phyloP scores from a whole-genome alignment of 2,888 invertebrate species.

The Xestia sexstrigata region DNA sequence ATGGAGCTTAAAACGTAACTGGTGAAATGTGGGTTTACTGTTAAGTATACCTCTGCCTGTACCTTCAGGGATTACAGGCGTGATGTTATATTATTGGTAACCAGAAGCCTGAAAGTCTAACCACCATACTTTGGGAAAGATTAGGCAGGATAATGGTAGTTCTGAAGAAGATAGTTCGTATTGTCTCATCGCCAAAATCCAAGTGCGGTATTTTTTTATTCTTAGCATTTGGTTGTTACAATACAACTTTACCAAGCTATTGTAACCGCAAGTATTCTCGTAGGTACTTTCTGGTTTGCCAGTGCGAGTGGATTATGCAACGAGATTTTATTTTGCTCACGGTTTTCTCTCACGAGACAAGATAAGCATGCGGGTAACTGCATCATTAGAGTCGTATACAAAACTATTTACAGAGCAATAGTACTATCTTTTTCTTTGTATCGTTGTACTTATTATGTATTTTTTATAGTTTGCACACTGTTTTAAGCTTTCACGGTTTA shows the following conservation, averaged over 20 bases:
- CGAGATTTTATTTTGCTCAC: constrained; percentile 42
- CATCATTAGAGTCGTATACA: constrained; percentile 39
- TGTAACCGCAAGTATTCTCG: not conserved
- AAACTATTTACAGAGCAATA: constrained; percentile 27
- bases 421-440: constrained; percentile 8
- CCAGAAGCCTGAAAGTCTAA: no score
- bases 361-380: constrained; percentile 45
- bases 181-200: not conserved
- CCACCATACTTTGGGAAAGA: no score
- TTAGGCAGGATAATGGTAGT: no score
- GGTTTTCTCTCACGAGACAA: constrained; percentile 36
- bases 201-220: not conserved
- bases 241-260: not conserved
- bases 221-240: not conserved
- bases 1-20: no score
- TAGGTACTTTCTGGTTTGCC: constrained; percentile 23
- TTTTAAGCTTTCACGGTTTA: not conserved
- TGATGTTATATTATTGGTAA: no score
- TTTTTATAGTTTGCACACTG: not conserved
- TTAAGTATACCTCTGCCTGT: no score
- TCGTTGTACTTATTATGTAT: not conserved
- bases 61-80: no score
- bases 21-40: no score
- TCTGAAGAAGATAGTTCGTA: no score
- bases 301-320: constrained; percentile 6